Conservation (phyloP, 2,888 invertebrate genomes). For the Scaptomyza flava region DNA sequence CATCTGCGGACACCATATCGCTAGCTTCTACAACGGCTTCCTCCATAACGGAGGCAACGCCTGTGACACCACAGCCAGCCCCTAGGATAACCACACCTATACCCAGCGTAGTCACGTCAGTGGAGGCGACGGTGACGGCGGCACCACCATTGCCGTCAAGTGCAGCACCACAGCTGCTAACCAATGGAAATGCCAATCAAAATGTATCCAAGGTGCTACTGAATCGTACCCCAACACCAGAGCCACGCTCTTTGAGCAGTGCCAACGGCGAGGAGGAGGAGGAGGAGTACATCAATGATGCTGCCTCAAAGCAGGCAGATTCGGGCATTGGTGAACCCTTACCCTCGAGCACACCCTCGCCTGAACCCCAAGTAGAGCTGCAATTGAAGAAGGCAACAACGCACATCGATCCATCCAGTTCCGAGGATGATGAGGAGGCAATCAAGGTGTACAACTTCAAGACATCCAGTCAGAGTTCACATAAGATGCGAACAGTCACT, state of each 20-base stretch:
- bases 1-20: slow-evolving; percentile 61
- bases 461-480: slow-evolving; percentile 81
- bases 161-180: slow-evolving; percentile 24
- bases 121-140: too few species aligned
- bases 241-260: slow-evolving; percentile 73
- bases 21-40: slow-evolving; percentile 67
- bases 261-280: slow-evolving; percentile 49
- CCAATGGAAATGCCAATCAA: slow-evolving; percentile 20
- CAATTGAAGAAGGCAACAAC: slow-evolving; percentile 39
- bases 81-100: slow-evolving; percentile 66
- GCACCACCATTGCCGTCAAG: slow-evolving; percentile 31
- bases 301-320: slow-evolving; percentile 81
- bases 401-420: slow-evolving; percentile 80
- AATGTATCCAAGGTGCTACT: slow-evolving; percentile 82
- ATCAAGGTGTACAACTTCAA: slow-evolving; percentile 84
- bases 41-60: slow-evolving; percentile 49
- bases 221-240: slow-evolving; percentile 82
- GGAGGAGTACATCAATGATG: slow-evolving; percentile 70
- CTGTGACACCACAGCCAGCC: slow-evolving; percentile 71
- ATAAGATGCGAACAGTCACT: slow-evolving; percentile 29
- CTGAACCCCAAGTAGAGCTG: slow-evolving; percentile 46
- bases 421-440: slow-evolving; percentile 83
- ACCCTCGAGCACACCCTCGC: slow-evolving; percentile 59
- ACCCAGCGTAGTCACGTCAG: not conserved
- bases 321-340: slow-evolving; percentile 81